Conservation (phyloP, 2,888 invertebrate genomes). For the Halictus ligatus region DNA sequence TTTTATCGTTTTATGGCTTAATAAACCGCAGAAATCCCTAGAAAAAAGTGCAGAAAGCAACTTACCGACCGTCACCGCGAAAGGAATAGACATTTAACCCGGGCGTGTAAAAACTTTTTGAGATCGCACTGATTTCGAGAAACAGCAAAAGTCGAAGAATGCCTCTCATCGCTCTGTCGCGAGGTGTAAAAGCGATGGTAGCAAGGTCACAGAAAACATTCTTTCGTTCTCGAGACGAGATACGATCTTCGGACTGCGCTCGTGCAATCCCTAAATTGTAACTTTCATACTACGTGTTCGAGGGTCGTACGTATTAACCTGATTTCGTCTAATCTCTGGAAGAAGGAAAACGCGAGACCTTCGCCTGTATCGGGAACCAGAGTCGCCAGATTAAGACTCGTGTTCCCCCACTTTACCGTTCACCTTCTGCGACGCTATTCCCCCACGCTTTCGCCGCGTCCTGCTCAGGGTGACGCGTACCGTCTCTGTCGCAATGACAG, state of each 20-base stretch:
- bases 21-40: not conserved
- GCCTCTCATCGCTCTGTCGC: not conserved
- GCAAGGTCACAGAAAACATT: slow-evolving; percentile 11
- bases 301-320: not conserved
- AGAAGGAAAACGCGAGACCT: not conserved
- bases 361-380: not conserved
- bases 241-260: not conserved
- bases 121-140: not conserved
- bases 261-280: not conserved
- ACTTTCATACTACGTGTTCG: not conserved
- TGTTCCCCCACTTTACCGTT: too few species aligned
- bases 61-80: not conserved
- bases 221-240: not conserved
- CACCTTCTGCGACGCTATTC: too few species aligned
- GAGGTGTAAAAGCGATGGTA: slow-evolving; percentile 6
- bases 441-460: too few species aligned
- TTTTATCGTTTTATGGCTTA: not conserved
- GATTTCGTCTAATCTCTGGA: not conserved
- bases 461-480: too few species aligned
- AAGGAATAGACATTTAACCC: not conserved
- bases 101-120: too few species aligned
- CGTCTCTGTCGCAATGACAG: too few species aligned
- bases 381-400: too few species aligned
- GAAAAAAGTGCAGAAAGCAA: not conserved
- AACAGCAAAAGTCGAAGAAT: not conserved